A percentile compares a stretch with the other conserved stretches of the same genome.
Evolutionary conservation across 2,888 invertebrate species (phyloP).

Genomic region (Argynnis bischoffii): DNA sequence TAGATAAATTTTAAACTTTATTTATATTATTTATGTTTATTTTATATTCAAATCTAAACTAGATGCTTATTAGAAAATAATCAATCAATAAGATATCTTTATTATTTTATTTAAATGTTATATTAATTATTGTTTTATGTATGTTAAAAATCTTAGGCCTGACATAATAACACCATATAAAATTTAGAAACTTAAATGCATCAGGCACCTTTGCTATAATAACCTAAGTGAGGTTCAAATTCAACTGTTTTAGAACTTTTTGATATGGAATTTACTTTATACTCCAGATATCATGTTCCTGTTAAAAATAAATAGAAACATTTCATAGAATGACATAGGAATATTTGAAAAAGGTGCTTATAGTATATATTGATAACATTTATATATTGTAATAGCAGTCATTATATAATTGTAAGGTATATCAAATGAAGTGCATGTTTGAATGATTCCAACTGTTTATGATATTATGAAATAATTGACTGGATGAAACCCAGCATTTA

Average conservation of each 20-base stretch:
- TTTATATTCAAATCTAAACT: slow-evolving; percentile 20
- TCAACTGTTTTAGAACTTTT: slow-evolving; percentile 5
- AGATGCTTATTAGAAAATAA: neutral
- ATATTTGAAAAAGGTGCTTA: slow-evolving; percentile 49
- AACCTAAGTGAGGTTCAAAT: slow-evolving; percentile 6
- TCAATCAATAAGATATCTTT: slow-evolving; percentile 7
- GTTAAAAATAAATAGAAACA: slow-evolving; percentile 21
- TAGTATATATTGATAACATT: slow-evolving; percentile 44
- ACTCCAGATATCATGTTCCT: slow-evolving; percentile 28
- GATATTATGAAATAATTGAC: slow-evolving; percentile 53
- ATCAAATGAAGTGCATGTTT: slow-evolving; percentile 63
- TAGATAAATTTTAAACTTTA: slow-evolving; percentile 18
- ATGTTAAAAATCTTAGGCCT: neutral
- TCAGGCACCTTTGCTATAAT: slow-evolving; percentile 7
- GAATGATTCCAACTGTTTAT: slow-evolving; percentile 60
- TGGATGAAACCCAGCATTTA: slow-evolving; percentile 77
- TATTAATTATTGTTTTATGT: slow-evolving; percentile 5
- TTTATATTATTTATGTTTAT: slow-evolving; percentile 24
- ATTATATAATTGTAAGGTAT: slow-evolving; percentile 38
- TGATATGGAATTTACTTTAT: slow-evolving; percentile 19
- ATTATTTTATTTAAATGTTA: slow-evolving; percentile 5
- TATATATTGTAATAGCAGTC: slow-evolving; percentile 34
- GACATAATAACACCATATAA: neutral
- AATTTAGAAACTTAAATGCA: slow-evolving; percentile 3
- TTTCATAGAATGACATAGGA: slow-evolving; percentile 16